Percentiles rank a stretch among this genome's conserved stretches.
phyloP scores from a whole-genome alignment of 1,140 invertebrate species.

The Tetraneura akinire region DNA sequence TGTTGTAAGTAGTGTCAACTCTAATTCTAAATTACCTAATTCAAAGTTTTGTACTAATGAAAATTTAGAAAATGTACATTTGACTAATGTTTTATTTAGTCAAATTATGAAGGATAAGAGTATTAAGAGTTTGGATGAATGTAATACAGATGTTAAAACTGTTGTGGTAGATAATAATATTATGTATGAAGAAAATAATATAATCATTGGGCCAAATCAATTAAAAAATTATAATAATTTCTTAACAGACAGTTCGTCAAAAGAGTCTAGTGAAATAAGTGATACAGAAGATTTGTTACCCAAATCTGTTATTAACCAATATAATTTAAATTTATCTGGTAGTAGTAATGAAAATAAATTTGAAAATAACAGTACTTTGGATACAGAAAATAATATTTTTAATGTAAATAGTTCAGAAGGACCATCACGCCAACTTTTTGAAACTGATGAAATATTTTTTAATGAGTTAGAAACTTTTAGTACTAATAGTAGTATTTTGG shows the following conservation, averaged over 20 bases:
- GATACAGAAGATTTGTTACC: constrained; percentile 5
- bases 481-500: too few relatives aligned
- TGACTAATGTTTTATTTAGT: constrained; percentile 5
- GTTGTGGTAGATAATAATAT: constrained; percentile 2
- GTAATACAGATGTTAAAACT: background rate
- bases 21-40: background rate
- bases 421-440: constrained; percentile 3
- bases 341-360: background rate
- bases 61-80: constrained; percentile 2
- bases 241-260: background rate
- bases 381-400: background rate
- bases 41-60: background rate
- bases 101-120: constrained; percentile 2
- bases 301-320: constrained; percentile 5
- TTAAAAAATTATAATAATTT: background rate
- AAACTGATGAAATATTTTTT: too few relatives aligned
- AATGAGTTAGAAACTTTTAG: too few relatives aligned
- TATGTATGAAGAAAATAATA: constrained; percentile 18
- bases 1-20: background rate
- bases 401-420: background rate
- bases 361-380: background rate
- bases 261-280: background rate
- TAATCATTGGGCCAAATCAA: too few relatives aligned
- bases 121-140: background rate
- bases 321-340: constrained; percentile 15